phyloP scores from a whole-genome alignment of 37 sponge, comb jelly and placozoan species.

The Oscarella lobularis region DNA sequence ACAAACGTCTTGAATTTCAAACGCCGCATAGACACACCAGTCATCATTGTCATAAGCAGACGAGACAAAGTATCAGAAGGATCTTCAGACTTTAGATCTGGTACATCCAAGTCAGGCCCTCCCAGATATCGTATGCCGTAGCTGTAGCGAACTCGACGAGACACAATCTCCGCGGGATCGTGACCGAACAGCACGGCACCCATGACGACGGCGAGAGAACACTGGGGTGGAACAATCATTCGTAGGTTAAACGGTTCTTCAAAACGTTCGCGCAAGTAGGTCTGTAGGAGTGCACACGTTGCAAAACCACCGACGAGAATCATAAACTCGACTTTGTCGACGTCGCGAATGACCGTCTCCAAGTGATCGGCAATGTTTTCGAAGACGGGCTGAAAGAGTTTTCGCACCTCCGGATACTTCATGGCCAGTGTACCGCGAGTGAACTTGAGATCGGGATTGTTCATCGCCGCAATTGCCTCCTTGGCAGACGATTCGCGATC shows the following conservation, averaged over 20 bases:
- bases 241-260: too few species aligned
- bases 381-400: not conserved
- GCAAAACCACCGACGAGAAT: not conserved
- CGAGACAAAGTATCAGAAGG: too few species aligned
- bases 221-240: not conserved
- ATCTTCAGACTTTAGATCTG: too few species aligned
- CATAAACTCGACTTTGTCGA: not conserved
- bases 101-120: too few species aligned
- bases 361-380: not conserved
- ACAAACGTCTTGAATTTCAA: too few species aligned
- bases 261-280: too few species aligned
- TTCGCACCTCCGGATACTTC: not conserved
- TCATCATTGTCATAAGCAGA: constrained; percentile 20
- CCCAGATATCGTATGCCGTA: too few species aligned
- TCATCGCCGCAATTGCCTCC: too few species aligned
- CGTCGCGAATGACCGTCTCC: not conserved
- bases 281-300: not conserved
- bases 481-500: too few species aligned
- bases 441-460: not conserved
- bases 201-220: not conserved
- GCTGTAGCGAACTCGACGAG: too few species aligned
- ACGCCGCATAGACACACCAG: too few species aligned
- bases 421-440: not conserved
- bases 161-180: not conserved
- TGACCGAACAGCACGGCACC: not conserved